Percentiles rank a stretch among this genome's conserved stretches.
Evolutionary conservation across 2,797 vertebrate species (phyloP).

Genomic region (Falco biarmicus): DNA sequence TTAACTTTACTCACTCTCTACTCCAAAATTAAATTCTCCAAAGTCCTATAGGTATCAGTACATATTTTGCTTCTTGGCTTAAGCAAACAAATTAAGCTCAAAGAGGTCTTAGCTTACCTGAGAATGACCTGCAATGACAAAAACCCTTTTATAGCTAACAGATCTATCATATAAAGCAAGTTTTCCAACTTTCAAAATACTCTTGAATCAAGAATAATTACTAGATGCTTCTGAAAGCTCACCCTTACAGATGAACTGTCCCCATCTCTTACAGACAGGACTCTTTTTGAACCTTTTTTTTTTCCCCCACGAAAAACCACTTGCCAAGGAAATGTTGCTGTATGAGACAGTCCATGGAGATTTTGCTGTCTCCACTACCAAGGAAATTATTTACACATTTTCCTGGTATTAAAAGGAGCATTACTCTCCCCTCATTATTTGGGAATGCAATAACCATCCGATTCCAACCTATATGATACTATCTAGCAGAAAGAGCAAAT

Average conservation of each 20-base stretch:
- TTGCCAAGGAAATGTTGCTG: not conserved
- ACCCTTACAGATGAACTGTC: slow-evolving; percentile 1
- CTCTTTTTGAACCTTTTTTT: not conserved
- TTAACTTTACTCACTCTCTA: not conserved
- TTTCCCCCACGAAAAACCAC: not conserved
- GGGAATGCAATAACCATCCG: not conserved
- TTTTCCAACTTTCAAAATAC: slow-evolving; percentile 36
- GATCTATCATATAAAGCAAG: slow-evolving; percentile 21
- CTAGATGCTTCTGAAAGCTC: slow-evolving; percentile 23
- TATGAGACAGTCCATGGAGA: not conserved
- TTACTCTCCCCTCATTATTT: not conserved
- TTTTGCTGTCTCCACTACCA: not conserved
- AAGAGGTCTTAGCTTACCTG: not conserved
- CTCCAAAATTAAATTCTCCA: not conserved
- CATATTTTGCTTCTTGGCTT: not conserved
- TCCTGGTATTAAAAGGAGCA: not conserved
- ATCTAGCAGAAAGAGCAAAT: not conserved
- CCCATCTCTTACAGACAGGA: not conserved
- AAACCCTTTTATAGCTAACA: slow-evolving; percentile 10
- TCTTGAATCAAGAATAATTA: slow-evolving; percentile 57
- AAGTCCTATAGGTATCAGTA: not conserved
- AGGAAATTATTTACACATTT: not conserved
- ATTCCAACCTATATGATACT: not conserved
- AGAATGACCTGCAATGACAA: not conserved
- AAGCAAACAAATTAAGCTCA: slow-evolving; percentile 2